A percentile compares a stretch with the other conserved stretches of the same genome.
Conservation (phyloP, 2,113 vertebrate species). For the Erinaceus europaeus region DNA sequence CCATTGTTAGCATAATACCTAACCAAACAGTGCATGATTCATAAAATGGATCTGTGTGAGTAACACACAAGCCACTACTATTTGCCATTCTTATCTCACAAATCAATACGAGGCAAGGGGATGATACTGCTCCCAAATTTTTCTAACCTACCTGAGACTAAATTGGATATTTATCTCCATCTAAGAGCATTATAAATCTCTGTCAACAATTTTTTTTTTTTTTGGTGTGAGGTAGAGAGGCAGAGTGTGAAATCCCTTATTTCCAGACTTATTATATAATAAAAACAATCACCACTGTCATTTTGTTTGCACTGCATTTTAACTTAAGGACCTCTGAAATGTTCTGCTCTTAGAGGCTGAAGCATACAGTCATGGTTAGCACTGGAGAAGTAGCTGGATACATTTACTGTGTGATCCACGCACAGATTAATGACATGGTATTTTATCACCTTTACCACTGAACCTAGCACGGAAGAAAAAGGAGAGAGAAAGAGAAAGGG, state of each 20-base stretch:
- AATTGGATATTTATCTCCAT: conserved; percentile 11
- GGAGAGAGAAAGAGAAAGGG: accelerated
- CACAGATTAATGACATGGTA: background rate
- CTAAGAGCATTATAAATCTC: background rate
- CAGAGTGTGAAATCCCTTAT: background rate
- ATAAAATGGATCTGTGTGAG: background rate
- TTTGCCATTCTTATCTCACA: background rate
- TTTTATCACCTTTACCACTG: background rate
- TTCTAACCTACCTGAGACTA: background rate
- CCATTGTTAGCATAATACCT: background rate
- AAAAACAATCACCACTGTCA: background rate
- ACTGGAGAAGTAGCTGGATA: background rate
- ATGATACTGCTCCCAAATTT: background rate
- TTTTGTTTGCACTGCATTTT: background rate
- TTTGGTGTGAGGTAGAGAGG: background rate
- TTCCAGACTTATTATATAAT: background rate
- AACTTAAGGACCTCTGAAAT: background rate
- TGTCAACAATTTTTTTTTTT: background rate
- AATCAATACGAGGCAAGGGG: background rate
- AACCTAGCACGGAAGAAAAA: background rate
- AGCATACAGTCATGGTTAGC: background rate
- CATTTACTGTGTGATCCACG: background rate
- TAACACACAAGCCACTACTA: background rate
- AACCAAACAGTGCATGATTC: background rate
- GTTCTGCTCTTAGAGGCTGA: background rate